These are phyloP conservation scores for Poecilia wingei DNA, from an alignment of 2,797 vertebrate genomes.

Conservation along the genomic window DNA sequence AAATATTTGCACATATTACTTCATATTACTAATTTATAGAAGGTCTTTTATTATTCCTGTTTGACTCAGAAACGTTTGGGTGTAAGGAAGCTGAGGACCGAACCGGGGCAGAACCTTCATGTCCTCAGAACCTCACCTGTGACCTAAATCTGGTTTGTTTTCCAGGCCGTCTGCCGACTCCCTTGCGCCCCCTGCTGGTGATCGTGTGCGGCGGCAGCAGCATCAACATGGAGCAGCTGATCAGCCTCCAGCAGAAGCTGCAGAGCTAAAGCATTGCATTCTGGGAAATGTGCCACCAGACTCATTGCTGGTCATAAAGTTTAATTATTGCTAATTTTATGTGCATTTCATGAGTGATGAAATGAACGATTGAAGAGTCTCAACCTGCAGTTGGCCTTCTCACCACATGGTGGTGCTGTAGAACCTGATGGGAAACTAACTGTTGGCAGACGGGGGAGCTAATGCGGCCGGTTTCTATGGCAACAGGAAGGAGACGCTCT, in stretches of 20 bases:
- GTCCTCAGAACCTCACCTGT: neutral
- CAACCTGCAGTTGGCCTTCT: neutral
- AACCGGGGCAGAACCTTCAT: neutral
- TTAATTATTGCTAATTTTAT: neutral
- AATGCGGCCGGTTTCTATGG: constrained; percentile 69
- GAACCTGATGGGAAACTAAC: neutral
- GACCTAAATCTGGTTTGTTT: neutral
- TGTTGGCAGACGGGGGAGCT: constrained; percentile 17
- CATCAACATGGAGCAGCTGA: constrained; percentile 60
- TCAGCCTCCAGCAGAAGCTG: constrained; percentile 58
- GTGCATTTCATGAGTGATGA: neutral
- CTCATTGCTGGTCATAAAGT: neutral
- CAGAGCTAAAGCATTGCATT: constrained; percentile 20
- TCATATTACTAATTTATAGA: neutral
- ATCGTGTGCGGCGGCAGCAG: constrained; percentile 73
- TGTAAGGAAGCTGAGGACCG: neutral
- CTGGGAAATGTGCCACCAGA: neutral
- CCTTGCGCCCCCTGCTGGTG: constrained; percentile 63
- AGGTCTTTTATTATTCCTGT: neutral
- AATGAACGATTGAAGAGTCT: neutral
- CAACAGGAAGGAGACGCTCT: constrained; percentile 63
- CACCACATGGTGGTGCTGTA: constrained; percentile 50
- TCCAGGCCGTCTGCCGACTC: constrained; percentile 54
- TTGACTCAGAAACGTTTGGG: neutral
- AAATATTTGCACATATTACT: neutral